Base-by-base conservation (phyloP, 35 echinoderm and acorn worm species). In the Ptychodera flava region DNA sequence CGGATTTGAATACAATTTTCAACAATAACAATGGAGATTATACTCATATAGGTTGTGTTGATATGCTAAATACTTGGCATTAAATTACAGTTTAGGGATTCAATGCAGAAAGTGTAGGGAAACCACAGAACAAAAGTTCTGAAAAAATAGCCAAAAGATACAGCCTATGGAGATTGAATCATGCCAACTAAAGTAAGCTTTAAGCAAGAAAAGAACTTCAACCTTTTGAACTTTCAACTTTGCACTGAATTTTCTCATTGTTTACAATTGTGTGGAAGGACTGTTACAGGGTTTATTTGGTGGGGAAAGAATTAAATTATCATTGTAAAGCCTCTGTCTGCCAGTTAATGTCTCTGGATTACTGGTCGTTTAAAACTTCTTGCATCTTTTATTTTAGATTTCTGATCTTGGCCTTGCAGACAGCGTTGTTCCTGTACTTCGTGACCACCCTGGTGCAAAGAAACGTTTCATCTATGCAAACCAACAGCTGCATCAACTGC, bases 401-500 rank as follows among this genome's bases (percentile, higher is more conserved):
- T 82, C 86, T 16, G 32, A 78, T 1, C 88, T 93, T 1, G 84
- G 84, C 29, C 35, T 93, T 0, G 35, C 86, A 0, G 83, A 91
- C 16, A 79, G 78, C 1, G 33, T 97, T 29, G 0, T 94, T 30
- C 88, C 96, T 10, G 92, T 99, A 36, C 79, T 82, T 0, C 80
- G 38, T 1, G 31, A 81, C 1, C 92, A 94, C 78, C 90, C 92
- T 82, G 92, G 89, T 28, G 29, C 90, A 27, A 82, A 82, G 30
- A 89, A 94, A 32, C 84, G 96, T 0, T 99, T 99, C 78, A 90
- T 94, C 33, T 99, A 94, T 84, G 89, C 90, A 28, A 76, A 90
- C 0, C 36, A 84, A 16, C 82, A 88, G 16, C 85, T 94, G 28
- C 88, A 99, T 82, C 84, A 79, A 16, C 90, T 99, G 27, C 96